These are phyloP conservation scores for Oncorhynchus keta DNA, from an alignment of 2,113 vertebrate genomes.

Conservation along the genomic window DNA sequence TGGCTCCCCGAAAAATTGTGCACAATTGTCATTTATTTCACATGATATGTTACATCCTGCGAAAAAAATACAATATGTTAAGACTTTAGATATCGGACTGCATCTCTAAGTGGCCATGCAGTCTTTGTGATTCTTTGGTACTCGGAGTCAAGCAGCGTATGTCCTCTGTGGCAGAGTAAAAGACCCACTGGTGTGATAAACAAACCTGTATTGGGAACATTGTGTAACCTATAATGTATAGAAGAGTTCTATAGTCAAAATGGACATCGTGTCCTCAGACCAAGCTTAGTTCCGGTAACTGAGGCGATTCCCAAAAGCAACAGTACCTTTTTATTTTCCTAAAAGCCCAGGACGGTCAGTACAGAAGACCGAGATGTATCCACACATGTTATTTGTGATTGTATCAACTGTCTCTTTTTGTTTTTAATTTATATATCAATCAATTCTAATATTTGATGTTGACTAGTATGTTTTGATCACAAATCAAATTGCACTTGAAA, in stretches of 20 bases:
- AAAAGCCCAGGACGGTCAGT: slow-evolving; percentile 44
- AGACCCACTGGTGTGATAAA: slow-evolving; percentile 27
- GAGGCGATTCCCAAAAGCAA: slow-evolving; percentile 59
- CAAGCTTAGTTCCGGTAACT: slow-evolving; percentile 48
- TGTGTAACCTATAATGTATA: slow-evolving; percentile 14
- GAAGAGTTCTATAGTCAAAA: slow-evolving; percentile 28
- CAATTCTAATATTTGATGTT: slow-evolving; percentile 74
- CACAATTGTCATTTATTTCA: too few relatives aligned
- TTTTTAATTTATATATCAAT: slow-evolving; percentile 72
- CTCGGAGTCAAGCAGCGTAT: slow-evolving; percentile 41
- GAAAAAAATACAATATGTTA: neutral
- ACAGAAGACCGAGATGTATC: slow-evolving; percentile 5
- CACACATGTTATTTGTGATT: slow-evolving; percentile 66
- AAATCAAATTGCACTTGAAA: slow-evolving; percentile 71
- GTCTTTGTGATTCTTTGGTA: slow-evolving; percentile 41
- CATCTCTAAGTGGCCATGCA: slow-evolving; percentile 12
- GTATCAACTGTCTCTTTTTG: slow-evolving; percentile 74
- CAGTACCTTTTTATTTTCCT: slow-evolving; percentile 54
- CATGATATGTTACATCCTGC: too few relatives aligned
- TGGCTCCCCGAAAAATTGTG: too few relatives aligned
- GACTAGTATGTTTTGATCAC: slow-evolving; percentile 74
- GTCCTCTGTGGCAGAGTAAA: slow-evolving; percentile 25
- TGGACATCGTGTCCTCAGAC: slow-evolving; percentile 28
- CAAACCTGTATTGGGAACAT: too few relatives aligned
- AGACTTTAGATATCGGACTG: neutral